Evolutionary conservation across 2,113 vertebrate species (phyloP).

Genomic region (Progne subis): DNA sequence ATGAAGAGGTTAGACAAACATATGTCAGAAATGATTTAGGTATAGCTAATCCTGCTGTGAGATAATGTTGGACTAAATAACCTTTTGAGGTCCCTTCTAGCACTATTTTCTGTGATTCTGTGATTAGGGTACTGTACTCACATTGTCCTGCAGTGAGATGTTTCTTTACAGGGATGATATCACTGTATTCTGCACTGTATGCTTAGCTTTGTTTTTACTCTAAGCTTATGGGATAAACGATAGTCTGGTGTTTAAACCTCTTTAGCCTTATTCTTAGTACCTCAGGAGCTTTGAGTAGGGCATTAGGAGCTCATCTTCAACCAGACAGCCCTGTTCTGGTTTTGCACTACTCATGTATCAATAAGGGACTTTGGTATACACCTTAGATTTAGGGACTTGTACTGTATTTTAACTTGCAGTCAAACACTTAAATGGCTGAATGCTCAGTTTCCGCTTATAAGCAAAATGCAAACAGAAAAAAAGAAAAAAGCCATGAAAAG

Average conservation of each 20-base stretch:
- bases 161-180: not conserved
- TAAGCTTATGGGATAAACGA: not conserved
- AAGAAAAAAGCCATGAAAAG: not conserved
- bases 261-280: not conserved
- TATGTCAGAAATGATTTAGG: slow-evolving; percentile 69
- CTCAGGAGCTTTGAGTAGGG: not conserved
- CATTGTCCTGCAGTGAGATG: not conserved
- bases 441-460: slow-evolving; percentile 2
- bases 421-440: not conserved
- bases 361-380: not conserved
- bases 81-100: slow-evolving; percentile 54
- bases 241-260: not conserved
- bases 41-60: slow-evolving; percentile 58
- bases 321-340: not conserved
- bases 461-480: not conserved
- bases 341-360: not conserved
- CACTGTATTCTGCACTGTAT: not conserved
- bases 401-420: not conserved
- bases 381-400: not conserved
- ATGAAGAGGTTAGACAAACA: slow-evolving; percentile 71
- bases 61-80: slow-evolving; percentile 60
- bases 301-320: not conserved
- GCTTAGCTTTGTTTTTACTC: not conserved
- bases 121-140: not conserved
- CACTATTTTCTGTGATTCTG: slow-evolving; percentile 38